phyloP scores from a whole-genome alignment of 2,888 invertebrate species.

The Trypoxylon attenuatum region DNA sequence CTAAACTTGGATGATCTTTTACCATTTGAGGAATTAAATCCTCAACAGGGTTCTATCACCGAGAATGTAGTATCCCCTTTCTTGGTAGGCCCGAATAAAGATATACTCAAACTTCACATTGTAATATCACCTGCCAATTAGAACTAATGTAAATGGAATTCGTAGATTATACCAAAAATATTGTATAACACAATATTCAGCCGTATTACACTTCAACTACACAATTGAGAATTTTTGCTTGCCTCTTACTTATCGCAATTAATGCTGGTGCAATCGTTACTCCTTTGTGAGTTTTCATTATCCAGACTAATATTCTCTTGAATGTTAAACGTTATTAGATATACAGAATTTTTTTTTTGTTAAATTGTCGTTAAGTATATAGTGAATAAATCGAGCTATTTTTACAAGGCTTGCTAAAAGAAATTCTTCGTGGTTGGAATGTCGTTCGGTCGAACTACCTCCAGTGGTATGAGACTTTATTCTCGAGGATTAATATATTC shows the following conservation, averaged over 20 bases:
- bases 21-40: conserved; percentile 86
- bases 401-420: too few species aligned
- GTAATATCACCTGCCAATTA: conserved; percentile 83
- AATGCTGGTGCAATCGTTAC: conserved; percentile 6
- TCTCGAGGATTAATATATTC: too few species aligned
- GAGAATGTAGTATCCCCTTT: conserved; percentile 73
- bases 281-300: too few species aligned
- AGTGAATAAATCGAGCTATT: too few species aligned
- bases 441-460: too few species aligned
- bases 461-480: too few species aligned
- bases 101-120: conserved; percentile 85
- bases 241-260: background rate
- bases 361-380: too few species aligned
- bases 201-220: background rate
- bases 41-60: conserved; percentile 65
- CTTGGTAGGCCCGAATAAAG: conserved; percentile 81
- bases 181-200: background rate
- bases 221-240: background rate
- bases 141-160: background rate
- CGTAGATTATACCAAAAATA: background rate
- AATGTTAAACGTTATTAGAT: too few species aligned
- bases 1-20: conserved; percentile 86
- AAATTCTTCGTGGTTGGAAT: too few species aligned
- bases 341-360: too few species aligned
- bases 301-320: too few species aligned